Evolutionary conservation across 2,888 invertebrate genomes (phyloP), one percentile per base, ranked within the genome.

Genomic region (Imbricaverruca yamaguchii): DNA sequence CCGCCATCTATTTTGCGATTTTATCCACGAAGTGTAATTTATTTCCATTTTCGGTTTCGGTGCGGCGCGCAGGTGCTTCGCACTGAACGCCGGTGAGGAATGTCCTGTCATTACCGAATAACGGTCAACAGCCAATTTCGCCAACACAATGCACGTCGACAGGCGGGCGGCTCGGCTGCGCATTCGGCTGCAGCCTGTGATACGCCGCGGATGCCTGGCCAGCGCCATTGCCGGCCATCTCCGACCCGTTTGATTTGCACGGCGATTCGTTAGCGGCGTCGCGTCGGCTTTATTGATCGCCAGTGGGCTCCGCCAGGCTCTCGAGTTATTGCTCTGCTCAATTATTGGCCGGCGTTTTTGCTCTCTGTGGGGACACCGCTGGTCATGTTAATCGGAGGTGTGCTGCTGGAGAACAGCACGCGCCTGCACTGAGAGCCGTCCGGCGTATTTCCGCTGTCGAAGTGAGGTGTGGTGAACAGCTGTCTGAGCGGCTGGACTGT

Each of bases 231-330:
- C 39, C 25, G 25, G 7, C 39, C 69, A 13, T 6, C 12, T 6
- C 69, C 15, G 69, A 39, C 39, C 39, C 39, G 39, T 69, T 69
- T 69, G 69, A 69, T 69, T 69, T 69, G 69, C 69, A 23, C 39
- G 39, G 23, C 12, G 67, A 12, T 39, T 69, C 39, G 69, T 69
- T 69, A 69, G 69, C 69, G 39, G 39, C 23, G 69, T 69, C 69
- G 69, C 39, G 69, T 3, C 61, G 25, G 39, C 25, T 4, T 10
- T 25, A 69, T 69, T 69, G 69, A 69, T 69, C 69, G 69, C 39
- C 69, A 13, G 39, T 69, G 25, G 39, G 61, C 61, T 18, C 18
- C 61, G 18, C 12, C 15, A 15, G 61, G 61, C 61, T 15, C 7
- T 8, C 61, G 18, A 61, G 39, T 69, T 23, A 69, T 69, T 13